Percentiles rank a stretch among this genome's conserved stretches.
Conservation (phyloP, 2,888 invertebrate species). For the Elysia crispata region DNA sequence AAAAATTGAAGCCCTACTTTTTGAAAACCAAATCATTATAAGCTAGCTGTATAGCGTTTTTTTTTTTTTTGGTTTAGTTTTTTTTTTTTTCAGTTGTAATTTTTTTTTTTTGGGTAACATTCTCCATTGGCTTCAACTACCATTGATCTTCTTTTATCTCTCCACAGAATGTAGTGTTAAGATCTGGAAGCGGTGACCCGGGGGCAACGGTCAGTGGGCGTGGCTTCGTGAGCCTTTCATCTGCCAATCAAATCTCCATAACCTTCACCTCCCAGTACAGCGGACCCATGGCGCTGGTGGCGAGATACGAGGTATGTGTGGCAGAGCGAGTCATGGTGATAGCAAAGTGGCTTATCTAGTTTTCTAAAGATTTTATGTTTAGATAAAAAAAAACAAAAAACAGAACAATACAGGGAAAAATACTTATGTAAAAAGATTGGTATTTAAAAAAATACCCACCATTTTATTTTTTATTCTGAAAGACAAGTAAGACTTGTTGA, state of each 20-base stretch:
- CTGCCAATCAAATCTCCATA: slow-evolving; percentile 47
- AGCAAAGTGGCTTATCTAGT: too few relatives aligned
- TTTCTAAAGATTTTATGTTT: too few relatives aligned
- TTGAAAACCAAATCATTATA: too few relatives aligned
- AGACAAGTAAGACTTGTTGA: too few relatives aligned
- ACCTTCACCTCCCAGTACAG: slow-evolving; percentile 46
- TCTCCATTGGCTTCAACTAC: not conserved
- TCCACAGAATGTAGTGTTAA: slow-evolving; percentile 53
- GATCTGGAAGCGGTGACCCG: slow-evolving; percentile 56
- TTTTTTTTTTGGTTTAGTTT: not conserved
- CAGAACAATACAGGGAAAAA: not conserved
- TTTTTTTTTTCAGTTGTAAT: not conserved
- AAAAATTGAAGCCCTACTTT: too few relatives aligned
- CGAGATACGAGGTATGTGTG: slow-evolving; percentile 61
- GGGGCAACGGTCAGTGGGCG: slow-evolving; percentile 58
- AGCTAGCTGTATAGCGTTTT: too few relatives aligned
- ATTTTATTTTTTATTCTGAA: too few relatives aligned
- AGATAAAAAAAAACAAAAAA: not conserved
- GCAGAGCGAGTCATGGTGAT: too few relatives aligned
- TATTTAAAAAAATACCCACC: too few relatives aligned
- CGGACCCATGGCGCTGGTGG: slow-evolving; percentile 53
- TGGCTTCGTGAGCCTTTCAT: slow-evolving; percentile 56
- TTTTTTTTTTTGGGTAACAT: not conserved
- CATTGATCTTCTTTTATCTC: not conserved
- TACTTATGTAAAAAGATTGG: not conserved